Base-by-base conservation (phyloP, 2,113 vertebrate species). In the Myotis brandtii region DNA sequence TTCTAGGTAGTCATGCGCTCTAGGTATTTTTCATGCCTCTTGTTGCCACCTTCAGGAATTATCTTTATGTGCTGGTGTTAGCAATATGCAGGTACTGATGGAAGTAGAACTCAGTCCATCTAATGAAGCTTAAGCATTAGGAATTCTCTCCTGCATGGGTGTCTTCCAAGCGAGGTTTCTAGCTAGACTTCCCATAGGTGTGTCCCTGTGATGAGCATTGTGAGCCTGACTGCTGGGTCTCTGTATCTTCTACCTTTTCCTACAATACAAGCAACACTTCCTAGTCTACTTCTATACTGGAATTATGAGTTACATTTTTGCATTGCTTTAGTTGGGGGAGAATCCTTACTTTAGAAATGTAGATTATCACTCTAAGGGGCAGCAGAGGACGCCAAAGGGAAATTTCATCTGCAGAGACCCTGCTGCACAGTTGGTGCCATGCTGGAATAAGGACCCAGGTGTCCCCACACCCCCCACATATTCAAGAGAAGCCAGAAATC, bases 311-410 rank as follows among this genome's bases (percentile, higher is more conserved):
- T 48, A 67, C 3, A 4, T 25, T 54, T 89, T 46, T 89, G 30
- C 32, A 56, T 85, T 50, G 30, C 75, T 82, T 89, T 86, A 10
- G 0, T 56, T n/a, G 10, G 13, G 5, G 5, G 52, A 56, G 18
- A 67, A 25, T 40, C 9, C 10, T 72, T 59, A 27, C 2, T 80
- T 79, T 86, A 62, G 46, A 90, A 54, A 77, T 69, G 11, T 30
- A 69, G 50, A 69, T 50, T 20, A 0, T 69, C 32, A 40, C 30
- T 34, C 37, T 48, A 32, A 89, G 9, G 12, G 3, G 67, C 12
- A 43, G 0, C 23, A 21, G 17, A 34, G 8, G 1, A 32, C 0
- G 13, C 1, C 3, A 16, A 79, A 46, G 20, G 10, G 2, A 21
- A 7, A 27, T 91, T 86, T 54, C 1, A 30, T 81, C 52, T 67